A percentile compares a stretch with the other conserved stretches of the same genome.
Conservation (phyloP, 2,113 vertebrate species). For the Gorsachius goisagi region DNA sequence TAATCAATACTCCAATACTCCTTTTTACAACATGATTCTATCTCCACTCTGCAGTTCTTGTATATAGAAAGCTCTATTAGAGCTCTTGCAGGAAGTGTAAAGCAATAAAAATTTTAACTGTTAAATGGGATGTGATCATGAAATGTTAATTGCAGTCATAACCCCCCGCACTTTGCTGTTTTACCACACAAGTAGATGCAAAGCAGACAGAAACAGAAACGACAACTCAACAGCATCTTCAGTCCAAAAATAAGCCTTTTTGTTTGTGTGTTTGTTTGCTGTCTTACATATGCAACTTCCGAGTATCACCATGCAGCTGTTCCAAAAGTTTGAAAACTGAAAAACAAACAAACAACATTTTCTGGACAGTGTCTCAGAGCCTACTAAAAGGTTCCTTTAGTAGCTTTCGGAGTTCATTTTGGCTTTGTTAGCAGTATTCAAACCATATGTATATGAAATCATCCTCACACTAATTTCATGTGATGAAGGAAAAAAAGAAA, state of each 20-base stretch:
- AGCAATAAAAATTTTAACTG: neutral
- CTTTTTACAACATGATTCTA: neutral
- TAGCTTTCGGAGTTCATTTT: conserved; percentile 2
- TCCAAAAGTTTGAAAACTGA: neutral
- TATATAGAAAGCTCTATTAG: neutral
- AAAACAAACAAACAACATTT: neutral
- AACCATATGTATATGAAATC: conserved; percentile 63
- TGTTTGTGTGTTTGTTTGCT: neutral
- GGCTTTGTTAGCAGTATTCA: conserved; percentile 29
- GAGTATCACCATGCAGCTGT: neutral
- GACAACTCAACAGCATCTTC: neutral
- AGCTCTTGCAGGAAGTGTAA: neutral
- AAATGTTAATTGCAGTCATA: conserved; percentile 17
- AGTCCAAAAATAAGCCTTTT: neutral
- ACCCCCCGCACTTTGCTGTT: neutral
- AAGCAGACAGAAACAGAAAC: neutral
- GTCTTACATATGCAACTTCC: neutral
- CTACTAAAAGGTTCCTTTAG: conserved; percentile 11
- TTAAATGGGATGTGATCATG: neutral
- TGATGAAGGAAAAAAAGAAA: neutral
- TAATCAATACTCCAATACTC: neutral
- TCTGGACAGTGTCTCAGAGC: neutral
- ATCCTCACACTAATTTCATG: conserved; percentile 43
- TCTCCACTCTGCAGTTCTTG: neutral
- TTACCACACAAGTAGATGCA: neutral